These are phyloP conservation scores for Lepus oiostolus DNA, from an alignment of 2,797 vertebrate genomes.

Conservation along the genomic window DNA sequence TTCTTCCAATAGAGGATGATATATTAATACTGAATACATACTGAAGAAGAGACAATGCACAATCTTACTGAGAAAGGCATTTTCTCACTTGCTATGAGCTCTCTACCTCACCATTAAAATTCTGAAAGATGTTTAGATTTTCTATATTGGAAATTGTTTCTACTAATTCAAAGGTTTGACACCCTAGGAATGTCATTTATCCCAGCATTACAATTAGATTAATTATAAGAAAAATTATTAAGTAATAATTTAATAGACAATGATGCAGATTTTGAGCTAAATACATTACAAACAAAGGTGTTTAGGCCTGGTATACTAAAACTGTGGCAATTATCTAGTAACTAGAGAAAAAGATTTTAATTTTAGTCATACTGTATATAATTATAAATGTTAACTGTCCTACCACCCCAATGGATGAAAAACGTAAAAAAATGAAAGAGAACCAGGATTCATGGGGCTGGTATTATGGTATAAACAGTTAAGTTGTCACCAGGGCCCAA, in stretches of 20 bases:
- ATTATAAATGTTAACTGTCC: neutral
- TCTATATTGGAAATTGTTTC: neutral
- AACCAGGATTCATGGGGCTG: neutral
- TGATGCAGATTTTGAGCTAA: neutral
- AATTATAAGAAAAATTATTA: constrained; percentile 27
- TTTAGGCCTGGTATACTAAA: neutral
- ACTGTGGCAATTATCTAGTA: neutral
- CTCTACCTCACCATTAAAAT: neutral
- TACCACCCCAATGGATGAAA: neutral
- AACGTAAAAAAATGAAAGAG: neutral
- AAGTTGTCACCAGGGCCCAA: no score
- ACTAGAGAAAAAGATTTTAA: neutral
- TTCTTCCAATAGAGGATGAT: neutral
- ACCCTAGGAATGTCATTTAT: neutral
- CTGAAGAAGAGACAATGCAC: neutral
- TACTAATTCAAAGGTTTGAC: neutral
- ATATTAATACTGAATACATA: neutral
- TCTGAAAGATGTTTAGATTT: neutral
- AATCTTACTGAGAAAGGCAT: neutral
- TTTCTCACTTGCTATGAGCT: neutral
- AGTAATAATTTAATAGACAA: neutral
- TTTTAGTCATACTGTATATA: neutral
- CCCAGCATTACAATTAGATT: neutral
- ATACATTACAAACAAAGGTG: neutral
- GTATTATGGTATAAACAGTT: no score